Conservation (phyloP, 2,888 invertebrate species). For the Lepidochrysops patricia region DNA sequence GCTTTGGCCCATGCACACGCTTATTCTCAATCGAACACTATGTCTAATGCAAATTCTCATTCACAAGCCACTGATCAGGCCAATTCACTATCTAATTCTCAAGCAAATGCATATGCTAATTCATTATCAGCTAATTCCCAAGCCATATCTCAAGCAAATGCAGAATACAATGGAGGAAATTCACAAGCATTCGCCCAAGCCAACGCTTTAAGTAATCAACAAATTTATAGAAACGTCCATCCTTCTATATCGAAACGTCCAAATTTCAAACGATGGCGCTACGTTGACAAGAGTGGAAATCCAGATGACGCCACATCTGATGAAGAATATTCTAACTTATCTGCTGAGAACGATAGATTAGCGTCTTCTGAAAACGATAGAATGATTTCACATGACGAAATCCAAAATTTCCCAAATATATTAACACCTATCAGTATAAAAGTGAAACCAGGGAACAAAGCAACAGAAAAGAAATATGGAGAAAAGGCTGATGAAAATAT, state of each 20-base stretch:
- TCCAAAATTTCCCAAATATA: neutral
- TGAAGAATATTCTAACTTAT: neutral
- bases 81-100: slow-evolving; percentile 19
- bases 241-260: neutral
- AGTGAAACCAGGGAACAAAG: neutral
- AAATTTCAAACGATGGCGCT: neutral
- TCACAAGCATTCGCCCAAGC: neutral
- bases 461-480: too few relatives aligned
- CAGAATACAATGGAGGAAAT: neutral
- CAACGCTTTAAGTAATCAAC: neutral
- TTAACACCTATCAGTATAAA: neutral
- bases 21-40: neutral
- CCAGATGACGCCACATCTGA: neutral
- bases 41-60: too few relatives aligned
- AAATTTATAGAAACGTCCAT: neutral
- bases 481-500: neutral
- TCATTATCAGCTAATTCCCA: slow-evolving; percentile 8
- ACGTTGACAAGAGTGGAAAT: neutral
- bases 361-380: neutral
- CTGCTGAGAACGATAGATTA: neutral
- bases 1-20: neutral
- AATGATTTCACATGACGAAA: too few relatives aligned
- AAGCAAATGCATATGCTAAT: slow-evolving; percentile 14
- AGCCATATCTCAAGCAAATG: neutral
- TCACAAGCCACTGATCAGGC: neutral